Conservation (phyloP, 2,113 vertebrate genomes). For the Piprites chloris region DNA sequence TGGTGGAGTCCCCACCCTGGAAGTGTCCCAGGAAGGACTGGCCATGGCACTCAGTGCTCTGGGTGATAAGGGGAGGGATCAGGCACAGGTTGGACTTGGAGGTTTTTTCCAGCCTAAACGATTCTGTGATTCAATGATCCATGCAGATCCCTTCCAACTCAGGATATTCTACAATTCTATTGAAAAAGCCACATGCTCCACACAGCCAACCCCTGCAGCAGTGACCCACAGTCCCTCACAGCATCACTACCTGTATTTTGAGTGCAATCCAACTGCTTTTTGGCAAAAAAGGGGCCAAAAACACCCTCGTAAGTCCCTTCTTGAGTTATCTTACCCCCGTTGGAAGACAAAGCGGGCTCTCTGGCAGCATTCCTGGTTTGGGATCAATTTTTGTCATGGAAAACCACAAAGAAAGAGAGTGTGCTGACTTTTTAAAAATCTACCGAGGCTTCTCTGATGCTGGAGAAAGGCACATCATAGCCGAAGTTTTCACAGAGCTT, state of each 20-base stretch:
- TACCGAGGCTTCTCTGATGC: not conserved
- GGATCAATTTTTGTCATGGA: not conserved
- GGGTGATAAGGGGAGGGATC: not conserved
- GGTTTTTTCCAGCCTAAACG: fast-evolving
- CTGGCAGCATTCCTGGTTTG: not conserved
- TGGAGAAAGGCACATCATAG: not conserved
- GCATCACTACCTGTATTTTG: not conserved
- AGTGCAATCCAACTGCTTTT: not conserved
- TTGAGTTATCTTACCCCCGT: not conserved
- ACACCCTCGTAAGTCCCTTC: not conserved
- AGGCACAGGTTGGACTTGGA: not conserved
- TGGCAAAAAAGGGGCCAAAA: not conserved
- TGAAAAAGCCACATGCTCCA: not conserved
- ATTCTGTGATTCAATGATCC: not conserved
- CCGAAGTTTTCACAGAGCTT: not conserved
- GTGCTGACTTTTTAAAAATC: not conserved
- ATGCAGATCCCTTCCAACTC: not conserved
- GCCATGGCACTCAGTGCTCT: not conserved
- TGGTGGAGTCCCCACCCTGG: not conserved
- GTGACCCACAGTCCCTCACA: not conserved
- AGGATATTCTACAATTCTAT: not conserved
- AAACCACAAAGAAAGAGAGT: not conserved
- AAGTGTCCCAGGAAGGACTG: not conserved
- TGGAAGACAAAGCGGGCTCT: not conserved
- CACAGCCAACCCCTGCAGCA: fast-evolving